Base-by-base conservation (phyloP, 2,113 vertebrate genomes). In the Lutjanus erythropterus region DNA sequence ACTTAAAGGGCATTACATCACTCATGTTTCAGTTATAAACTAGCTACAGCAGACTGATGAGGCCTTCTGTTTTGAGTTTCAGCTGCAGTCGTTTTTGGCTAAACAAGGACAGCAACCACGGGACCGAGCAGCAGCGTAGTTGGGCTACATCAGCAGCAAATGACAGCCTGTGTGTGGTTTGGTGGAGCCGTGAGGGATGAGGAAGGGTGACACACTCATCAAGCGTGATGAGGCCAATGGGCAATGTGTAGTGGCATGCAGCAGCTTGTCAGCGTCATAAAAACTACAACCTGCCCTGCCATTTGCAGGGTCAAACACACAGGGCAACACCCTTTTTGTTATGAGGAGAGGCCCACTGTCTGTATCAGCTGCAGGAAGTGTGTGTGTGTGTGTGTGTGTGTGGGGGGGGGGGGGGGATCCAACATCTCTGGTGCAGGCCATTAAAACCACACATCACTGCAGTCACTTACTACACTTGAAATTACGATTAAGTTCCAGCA, bases 221-320 rank as follows among this genome's bases (percentile, higher is more conserved):
- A 85, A 85, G 72, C 44, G 27, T 80, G 83, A 91, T 72, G 74
- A 86, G 66, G 33, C 42, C 60, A 49, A 27, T 71, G 41, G 75
- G 64, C 41, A 68, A 81, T 55, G 55, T 56, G 82, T 60, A 21
- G 71, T 75, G 86, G 75, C 84, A 72, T 79, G 75, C 70, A 71
- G 72, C 89, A 90, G 80, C 80, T 85, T 85, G 79, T 83, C 59
- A 65, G 71, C 8, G 7, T 85, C 67, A 61, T 12, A 65, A 83
- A 77, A 80, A 52, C 82, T 27, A 76, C 71, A 81, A 77, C 77
- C 39, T 67, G 44, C 75, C 65, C 68, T 70, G 53, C 61, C 31
- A 64, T 79, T 93, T 73, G 27, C 39, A 76, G 79, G 80, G 84
- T 88, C 79, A 89, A 82, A 83, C 71, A 56, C 23, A 80, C 10